Evolutionary conservation across 1,140 invertebrate species (phyloP).

Genomic region (Laupala kohalensis): DNA sequence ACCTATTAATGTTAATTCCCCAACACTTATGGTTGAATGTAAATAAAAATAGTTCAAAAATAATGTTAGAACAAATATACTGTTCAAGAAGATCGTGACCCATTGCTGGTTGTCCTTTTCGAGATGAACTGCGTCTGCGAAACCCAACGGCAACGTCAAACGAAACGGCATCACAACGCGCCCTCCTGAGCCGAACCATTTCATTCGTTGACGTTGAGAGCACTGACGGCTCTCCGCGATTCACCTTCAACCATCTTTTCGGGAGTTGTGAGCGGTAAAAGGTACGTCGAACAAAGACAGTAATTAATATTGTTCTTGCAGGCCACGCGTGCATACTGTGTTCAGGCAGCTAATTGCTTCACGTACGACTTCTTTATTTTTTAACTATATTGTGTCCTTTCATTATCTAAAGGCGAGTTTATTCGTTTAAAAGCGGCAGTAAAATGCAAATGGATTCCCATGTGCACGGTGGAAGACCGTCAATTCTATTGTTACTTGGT

Average conservation of each 20-base stretch:
- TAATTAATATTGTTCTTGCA: not conserved
- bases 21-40: too few relatives aligned
- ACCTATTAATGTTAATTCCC: too few relatives aligned
- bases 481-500: conserved; percentile 1
- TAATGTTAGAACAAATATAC: too few relatives aligned
- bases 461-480: not conserved
- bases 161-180: not conserved
- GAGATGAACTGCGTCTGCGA: not conserved
- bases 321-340: not conserved
- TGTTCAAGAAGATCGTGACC: not conserved
- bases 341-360: not conserved
- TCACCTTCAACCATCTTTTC: conserved; percentile 10
- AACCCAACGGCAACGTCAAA: not conserved
- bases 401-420: not conserved
- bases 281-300: conserved; percentile 9
- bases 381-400: not conserved
- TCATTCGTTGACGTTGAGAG: not conserved
- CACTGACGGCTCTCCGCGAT: not conserved
- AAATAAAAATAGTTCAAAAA: too few relatives aligned
- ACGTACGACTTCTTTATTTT: not conserved
- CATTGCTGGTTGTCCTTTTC: not conserved
- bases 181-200: not conserved
- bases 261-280: conserved; percentile 12
- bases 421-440: not conserved
- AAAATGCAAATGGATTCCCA: not conserved